Base-by-base conservation (phyloP, 2,888 invertebrate species). In the Agrotis ipsilon region DNA sequence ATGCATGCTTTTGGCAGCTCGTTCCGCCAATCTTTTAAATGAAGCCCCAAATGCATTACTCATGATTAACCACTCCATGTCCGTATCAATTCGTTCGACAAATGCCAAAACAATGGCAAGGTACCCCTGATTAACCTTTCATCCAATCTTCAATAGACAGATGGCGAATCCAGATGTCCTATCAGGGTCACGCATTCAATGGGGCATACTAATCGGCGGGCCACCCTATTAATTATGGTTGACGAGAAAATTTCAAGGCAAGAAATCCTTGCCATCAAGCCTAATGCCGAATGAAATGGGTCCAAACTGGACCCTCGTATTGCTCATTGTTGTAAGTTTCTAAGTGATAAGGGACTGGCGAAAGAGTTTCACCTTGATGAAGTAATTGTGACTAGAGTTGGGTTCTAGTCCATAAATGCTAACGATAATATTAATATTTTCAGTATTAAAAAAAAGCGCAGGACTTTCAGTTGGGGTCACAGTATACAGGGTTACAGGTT, bases 231-330 rank as follows among this genome's bases (percentile, higher is more conserved):
- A 94, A 95, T 95, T 94, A 93, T 93, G 93, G 91, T 92, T 90
- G 90, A 91, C 91, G 92, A 93, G 94, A 94, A 95, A 94, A 94
- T 95, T 94, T 95, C 92, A 92, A 94, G 93, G 90, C 94, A 94
- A 94, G 94, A 94, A 94, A 95, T 94, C 94, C 94, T 88, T 78
- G 92, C 92, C 88, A 94, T 94, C 93, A 93, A 83, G 87, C 86
- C 89, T 96, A 96, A 96, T 96, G 89, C 96, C 93, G 83, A 94
- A 93, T 96, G 96, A 96, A 94, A 95, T 95, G 95, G 95, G 96
- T 96, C 88, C 91, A 87, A 85, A 89, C 87, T 90, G 90, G 92
- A 92, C 93, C 91, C 91, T 90, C 83, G 90, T 89, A 90, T 91
- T 90, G 91, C 89, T 92, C 83, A 82, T 81, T 81, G 79, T 83